phyloP scores from a whole-genome alignment of 2,113 vertebrate genomes.

The Cyprinodon tularosa region DNA sequence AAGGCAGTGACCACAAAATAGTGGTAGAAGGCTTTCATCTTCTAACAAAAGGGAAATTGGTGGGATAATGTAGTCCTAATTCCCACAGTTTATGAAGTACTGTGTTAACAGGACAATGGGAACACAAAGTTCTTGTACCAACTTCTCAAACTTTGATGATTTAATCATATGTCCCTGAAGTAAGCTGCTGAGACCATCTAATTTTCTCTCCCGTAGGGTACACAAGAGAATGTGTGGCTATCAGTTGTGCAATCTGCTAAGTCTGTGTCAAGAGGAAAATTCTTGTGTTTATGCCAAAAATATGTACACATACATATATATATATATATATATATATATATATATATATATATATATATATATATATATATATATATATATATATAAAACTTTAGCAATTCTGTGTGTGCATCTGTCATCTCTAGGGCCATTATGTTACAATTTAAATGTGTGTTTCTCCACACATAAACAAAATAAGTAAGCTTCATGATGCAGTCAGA shows the following conservation, averaged over 20 bases:
- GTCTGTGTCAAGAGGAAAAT: slow-evolving; percentile 25
- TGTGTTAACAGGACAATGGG: slow-evolving; percentile 22
- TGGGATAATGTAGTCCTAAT: slow-evolving; percentile 47
- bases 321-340: too few relatives aligned
- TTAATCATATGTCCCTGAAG: slow-evolving; percentile 11
- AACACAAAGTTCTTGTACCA: slow-evolving; percentile 42
- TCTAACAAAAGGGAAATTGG: slow-evolving; percentile 45
- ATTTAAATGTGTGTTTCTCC: slow-evolving; percentile 46
- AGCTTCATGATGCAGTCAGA: slow-evolving; percentile 46
- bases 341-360: too few relatives aligned
- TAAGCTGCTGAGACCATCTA: slow-evolving; percentile 12
- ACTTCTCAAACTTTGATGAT: slow-evolving; percentile 34
- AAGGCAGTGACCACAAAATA: slow-evolving; percentile 40
- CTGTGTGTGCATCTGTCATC: slow-evolving; percentile 10
- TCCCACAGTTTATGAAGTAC: slow-evolving; percentile 27
- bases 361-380: too few relatives aligned
- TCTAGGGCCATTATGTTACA: slow-evolving; percentile 39
- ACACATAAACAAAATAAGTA: slow-evolving; percentile 47
- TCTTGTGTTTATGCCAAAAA: slow-evolving; percentile 16
- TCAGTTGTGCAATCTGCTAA: slow-evolving; percentile 31
- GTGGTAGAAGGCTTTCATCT: slow-evolving; percentile 55
- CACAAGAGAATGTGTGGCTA: slow-evolving; percentile 35
- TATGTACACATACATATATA: not conserved
- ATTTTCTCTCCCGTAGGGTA: slow-evolving; percentile 33
- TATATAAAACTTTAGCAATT: slow-evolving; percentile 15